Evolutionary conservation across 2,888 invertebrate genomes (phyloP).

Genomic region (Drosophila stalkeri): DNA sequence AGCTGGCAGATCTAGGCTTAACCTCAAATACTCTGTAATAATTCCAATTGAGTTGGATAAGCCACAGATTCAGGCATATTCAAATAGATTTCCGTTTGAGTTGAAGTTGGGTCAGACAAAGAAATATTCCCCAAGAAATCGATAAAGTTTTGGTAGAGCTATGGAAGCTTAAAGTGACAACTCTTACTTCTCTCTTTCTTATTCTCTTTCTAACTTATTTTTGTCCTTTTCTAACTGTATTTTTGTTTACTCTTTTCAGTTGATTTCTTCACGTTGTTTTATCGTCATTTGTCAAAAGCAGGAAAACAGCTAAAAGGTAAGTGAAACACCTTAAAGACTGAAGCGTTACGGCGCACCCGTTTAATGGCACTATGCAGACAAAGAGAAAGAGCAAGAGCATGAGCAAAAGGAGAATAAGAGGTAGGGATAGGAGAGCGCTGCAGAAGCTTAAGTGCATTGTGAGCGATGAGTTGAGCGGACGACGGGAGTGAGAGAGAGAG

Average conservation of each 20-base stretch:
- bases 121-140: not conserved
- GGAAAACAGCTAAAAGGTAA: constrained; percentile 47
- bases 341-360: not conserved
- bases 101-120: not conserved
- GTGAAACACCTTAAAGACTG: constrained; percentile 24
- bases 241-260: constrained; percentile 21
- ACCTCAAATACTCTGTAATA: not conserved
- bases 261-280: constrained; percentile 19
- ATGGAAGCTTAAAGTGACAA: not conserved
- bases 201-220: not conserved
- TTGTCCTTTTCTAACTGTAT: not conserved
- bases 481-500: not conserved
- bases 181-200: not conserved
- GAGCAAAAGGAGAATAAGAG: not conserved
- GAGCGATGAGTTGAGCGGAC: not conserved
- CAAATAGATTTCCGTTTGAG: no score
- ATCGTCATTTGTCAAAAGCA: constrained; percentile 6
- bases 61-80: no score
- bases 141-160: not conserved
- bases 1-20: not conserved
- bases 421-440: constrained; percentile 7
- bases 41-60: no score
- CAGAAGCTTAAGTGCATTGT: constrained; percentile 24
- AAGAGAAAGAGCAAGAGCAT: not conserved
- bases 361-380: not conserved